Evolutionary conservation across 2,888 invertebrate genomes (phyloP).

Genomic region (Tinea semifulvella): DNA sequence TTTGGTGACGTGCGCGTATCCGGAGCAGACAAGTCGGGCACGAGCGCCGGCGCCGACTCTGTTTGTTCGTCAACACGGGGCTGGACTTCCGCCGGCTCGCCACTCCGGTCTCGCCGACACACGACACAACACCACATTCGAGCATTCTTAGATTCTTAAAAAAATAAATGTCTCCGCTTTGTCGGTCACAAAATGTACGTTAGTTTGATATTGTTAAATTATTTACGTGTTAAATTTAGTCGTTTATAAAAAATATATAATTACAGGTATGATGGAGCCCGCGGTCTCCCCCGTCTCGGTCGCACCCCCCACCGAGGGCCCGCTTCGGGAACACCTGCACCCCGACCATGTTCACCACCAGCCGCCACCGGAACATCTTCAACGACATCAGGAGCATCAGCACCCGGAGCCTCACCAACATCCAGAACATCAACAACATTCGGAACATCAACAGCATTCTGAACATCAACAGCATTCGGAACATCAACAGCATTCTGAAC

Average conservation of each 20-base stretch:
- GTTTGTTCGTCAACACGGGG: constrained; percentile 14
- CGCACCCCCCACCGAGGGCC: not conserved
- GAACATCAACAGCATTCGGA: constrained; percentile 3
- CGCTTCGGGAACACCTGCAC: not conserved
- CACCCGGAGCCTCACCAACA: constrained; percentile 16
- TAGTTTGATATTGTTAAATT: no score
- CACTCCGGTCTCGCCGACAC: no score
- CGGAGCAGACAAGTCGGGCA: constrained; percentile 3
- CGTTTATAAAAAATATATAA: no score
- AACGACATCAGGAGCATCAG: constrained; percentile 22
- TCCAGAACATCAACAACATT: constrained; percentile 15
- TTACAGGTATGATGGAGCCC: no score
- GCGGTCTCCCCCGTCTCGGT: not conserved
- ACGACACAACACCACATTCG: no score
- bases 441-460: constrained; percentile 15
- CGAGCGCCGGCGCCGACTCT: constrained; percentile 18
- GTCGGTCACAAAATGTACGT: no score
- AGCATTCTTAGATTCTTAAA: no score
- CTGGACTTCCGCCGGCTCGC: no score
- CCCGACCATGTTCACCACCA: not conserved
- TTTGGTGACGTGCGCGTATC: constrained; percentile 1
- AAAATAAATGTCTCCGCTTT: no score
- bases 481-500: constrained; percentile 4
- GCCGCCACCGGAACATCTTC: constrained; percentile 18
- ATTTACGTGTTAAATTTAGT: no score